Evolutionary conservation across 2,888 invertebrate species (phyloP).

Genomic region (Rhagonycha fulva): DNA sequence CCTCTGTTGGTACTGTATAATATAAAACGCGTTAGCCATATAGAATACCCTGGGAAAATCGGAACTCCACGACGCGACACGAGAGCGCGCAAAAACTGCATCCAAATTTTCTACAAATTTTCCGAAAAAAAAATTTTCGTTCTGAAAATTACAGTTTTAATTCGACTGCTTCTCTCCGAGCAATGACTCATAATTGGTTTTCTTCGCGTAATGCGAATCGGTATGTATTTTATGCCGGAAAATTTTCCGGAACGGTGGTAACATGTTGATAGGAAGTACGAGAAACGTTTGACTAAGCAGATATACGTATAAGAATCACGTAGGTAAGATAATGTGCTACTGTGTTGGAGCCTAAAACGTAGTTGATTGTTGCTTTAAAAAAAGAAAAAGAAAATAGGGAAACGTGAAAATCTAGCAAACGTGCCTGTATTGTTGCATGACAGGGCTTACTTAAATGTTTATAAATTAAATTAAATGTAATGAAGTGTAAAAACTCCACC

Average conservation of each 20-base stretch:
- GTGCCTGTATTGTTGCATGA: not conserved
- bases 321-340: constrained; percentile 1
- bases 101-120: not conserved
- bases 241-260: not conserved
- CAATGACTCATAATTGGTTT: not conserved
- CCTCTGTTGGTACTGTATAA: constrained; percentile 27
- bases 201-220: not conserved
- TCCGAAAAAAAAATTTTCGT: not conserved
- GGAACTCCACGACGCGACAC: constrained; percentile 27
- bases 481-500: not conserved
- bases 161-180: not conserved
- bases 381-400: not conserved
- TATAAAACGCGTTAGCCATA: constrained; percentile 27
- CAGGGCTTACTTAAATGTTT: not conserved
- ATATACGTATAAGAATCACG: constrained; percentile 1
- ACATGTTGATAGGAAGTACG: constrained; percentile 1
- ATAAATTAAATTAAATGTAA: not conserved
- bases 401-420: not conserved
- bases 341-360: not conserved
- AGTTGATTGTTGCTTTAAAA: not conserved
- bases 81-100: constrained; percentile 29
- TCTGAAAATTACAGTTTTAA: not conserved
- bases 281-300: constrained; percentile 1
- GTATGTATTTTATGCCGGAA: not conserved
- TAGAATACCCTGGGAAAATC: constrained; percentile 36